These are phyloP conservation scores for Penaeus monodon DNA, from an alignment of 2,888 invertebrate genomes.

Conservation along the genomic window DNA sequence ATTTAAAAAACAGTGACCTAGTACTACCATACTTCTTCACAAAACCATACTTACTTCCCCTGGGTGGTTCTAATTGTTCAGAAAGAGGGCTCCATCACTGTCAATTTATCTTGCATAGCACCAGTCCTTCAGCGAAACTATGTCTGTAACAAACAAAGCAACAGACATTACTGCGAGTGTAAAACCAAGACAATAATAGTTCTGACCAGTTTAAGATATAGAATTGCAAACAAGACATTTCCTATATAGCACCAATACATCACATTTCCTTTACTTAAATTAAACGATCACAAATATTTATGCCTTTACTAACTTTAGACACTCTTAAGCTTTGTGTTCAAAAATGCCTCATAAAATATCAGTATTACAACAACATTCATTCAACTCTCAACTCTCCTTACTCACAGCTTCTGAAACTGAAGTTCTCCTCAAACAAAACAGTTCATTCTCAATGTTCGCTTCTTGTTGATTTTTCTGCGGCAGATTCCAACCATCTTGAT, in stretches of 20 bases:
- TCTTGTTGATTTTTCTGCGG: constrained; percentile 33
- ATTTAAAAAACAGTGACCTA: too few relatives aligned
- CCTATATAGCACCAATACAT: not conserved
- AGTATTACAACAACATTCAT: too few relatives aligned
- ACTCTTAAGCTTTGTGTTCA: too few relatives aligned
- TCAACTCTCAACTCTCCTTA: too few relatives aligned
- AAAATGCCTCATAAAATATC: too few relatives aligned
- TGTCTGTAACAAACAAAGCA: constrained; percentile 22
- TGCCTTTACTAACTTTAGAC: too few relatives aligned
- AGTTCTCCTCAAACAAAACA: not conserved
- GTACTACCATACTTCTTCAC: too few relatives aligned
- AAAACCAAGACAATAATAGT: too few relatives aligned
- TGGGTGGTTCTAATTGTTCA: constrained; percentile 69
- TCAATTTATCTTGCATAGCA: constrained; percentile 65
- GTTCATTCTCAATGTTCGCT: constrained; percentile 10
- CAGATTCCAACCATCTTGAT: constrained; percentile 40
- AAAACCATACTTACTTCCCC: constrained; percentile 69
- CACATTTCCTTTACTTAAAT: not conserved
- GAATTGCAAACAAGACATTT: too few relatives aligned
- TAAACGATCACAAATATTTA: not conserved
- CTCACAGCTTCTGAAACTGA: constrained; percentile 42
- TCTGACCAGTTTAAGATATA: too few relatives aligned
- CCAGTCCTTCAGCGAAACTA: constrained; percentile 60
- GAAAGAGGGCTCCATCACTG: constrained; percentile 77
- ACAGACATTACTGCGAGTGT: not conserved